Evolutionary conservation across 1,140 invertebrate species (phyloP), one percentile per base, ranked within the genome.

Genomic region (Neodiprion lecontei): DNA sequence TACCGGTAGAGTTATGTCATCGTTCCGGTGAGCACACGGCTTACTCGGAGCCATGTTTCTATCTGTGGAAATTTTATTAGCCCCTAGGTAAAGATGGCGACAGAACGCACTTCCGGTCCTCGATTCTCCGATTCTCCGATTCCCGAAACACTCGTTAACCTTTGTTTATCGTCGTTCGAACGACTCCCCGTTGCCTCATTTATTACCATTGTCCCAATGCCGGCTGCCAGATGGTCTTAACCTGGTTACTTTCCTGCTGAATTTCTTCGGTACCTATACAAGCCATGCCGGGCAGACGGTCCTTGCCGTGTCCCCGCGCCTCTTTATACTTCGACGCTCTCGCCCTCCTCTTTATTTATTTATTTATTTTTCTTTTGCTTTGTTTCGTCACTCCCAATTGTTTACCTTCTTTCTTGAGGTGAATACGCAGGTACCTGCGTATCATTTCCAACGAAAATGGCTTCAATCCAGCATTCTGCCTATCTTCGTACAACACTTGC

Each of bases 191-290:
- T 23, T 23, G 21, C n/a, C 67, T 69, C 67, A 23, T 69, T 69
- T 69, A 69, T 69, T 69, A 69, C 67, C 67, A 69, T 69, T 69
- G 67, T 69, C 67, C 67, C 67, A 69, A 21, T 69, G 67, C 28
- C 28, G 2, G 28, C 23, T 69, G 12, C 67, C 67, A 69, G 67
- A 14, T 69, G 67, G 21, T 69, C 40, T 69, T 23, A 61, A 61
- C 53, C 53, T 61, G 53, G 53, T 61, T 61, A 61, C 53, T 61
- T 8, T 61, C 53, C 53, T 61, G 5, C 11, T 40, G 28, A 40
- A 40, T 40, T 40, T 40, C 28, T 40, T 40, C 28, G 28, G 28
- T 40, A 21, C 17, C 17, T 21, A 5, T 40, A 40, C 5, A 40
- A 40, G 28, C 1, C 28, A 61, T 12, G 5, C 11, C 11, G 11